Evolutionary conservation across 2,797 vertebrate species (phyloP), one percentile per base, ranked within the genome.

Genomic region (Acipenser transmontanus): DNA sequence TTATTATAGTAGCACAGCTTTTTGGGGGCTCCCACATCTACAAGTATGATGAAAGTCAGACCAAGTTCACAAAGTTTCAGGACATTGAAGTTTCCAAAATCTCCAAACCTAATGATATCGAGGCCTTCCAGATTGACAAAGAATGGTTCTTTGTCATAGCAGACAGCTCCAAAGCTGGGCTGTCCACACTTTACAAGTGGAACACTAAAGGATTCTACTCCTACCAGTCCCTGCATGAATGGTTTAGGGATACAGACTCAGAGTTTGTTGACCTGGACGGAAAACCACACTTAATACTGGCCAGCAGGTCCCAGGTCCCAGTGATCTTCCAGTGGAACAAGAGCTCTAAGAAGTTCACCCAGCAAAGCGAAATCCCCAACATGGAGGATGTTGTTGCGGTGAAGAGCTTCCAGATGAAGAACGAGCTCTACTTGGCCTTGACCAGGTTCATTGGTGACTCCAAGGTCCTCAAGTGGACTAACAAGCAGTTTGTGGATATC

Each of bases 21-120:
- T 98, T 99, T 8, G 97, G 97, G 0, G 97, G 97, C 66, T 99
- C 97, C 57, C 95, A 96, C 86, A 99, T 99, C 77, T 99, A 98
- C 81, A 96, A 91, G 77, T 98, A 98, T 49, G 95, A 99, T 0
- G 97, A 99, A 68, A 95, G 92, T 84, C 97, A 97, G 89, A 97
- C 93, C 71, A 93, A 93, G 68, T 99, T 99, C 79, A 93, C 91
- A 81, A 99, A 98, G 81, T 99, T 99, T 84, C 97, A 99, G 71
- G 96, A 98, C 79, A 98, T 98, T 0, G 97, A 99, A 76, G 95
- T 93, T 7, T 96, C 95, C 63, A 95, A 93, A 72, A 96, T 99
- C 74, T 98, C 96, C 81, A 99, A 99, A 80, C 97, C 97, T 65
- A 99, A 99, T 1, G 97, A 99, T 78, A 96, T 98, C 0, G 97